Evolutionary conservation across 1,140 invertebrate species (phyloP).

Genomic region (Caligus rogercresseyi): DNA sequence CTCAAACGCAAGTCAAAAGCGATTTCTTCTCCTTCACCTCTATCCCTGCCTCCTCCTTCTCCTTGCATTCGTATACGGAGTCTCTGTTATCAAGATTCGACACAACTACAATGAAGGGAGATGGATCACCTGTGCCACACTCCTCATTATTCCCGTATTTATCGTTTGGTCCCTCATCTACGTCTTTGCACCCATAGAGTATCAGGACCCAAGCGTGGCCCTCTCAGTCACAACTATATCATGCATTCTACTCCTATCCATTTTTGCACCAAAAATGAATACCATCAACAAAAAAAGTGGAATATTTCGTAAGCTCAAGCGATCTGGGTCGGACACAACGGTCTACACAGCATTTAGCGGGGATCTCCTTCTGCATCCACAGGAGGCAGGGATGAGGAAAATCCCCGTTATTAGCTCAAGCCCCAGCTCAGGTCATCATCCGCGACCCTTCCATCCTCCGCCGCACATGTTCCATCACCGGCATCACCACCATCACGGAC

Average conservation of each 20-base stretch:
- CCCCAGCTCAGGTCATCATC: neutral
- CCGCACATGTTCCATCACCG: neutral
- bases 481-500: neutral
- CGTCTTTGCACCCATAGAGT: slow-evolving; percentile 24
- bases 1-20: slow-evolving; percentile 3
- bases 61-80: slow-evolving; percentile 26
- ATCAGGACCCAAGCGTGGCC: slow-evolving; percentile 26
- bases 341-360: slow-evolving; percentile 6
- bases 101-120: slow-evolving; percentile 29
- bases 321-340: slow-evolving; percentile 16
- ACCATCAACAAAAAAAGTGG: slow-evolving; percentile 27
- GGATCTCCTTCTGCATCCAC: neutral
- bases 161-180: slow-evolving; percentile 26
- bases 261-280: slow-evolving; percentile 29
- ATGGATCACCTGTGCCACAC: slow-evolving; percentile 27
- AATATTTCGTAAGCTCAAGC: slow-evolving; percentile 22
- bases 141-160: slow-evolving; percentile 26
- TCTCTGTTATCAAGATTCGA: slow-evolving; percentile 27
- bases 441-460: neutral
- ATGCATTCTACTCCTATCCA: slow-evolving; percentile 26
- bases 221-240: slow-evolving; percentile 26
- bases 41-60: slow-evolving; percentile 27
- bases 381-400: neutral
- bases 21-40: slow-evolving; percentile 27
- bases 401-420: neutral